These are phyloP conservation scores for Helicoverpa armigera DNA, from an alignment of 1,140 invertebrate genomes.

Conservation along the genomic window DNA sequence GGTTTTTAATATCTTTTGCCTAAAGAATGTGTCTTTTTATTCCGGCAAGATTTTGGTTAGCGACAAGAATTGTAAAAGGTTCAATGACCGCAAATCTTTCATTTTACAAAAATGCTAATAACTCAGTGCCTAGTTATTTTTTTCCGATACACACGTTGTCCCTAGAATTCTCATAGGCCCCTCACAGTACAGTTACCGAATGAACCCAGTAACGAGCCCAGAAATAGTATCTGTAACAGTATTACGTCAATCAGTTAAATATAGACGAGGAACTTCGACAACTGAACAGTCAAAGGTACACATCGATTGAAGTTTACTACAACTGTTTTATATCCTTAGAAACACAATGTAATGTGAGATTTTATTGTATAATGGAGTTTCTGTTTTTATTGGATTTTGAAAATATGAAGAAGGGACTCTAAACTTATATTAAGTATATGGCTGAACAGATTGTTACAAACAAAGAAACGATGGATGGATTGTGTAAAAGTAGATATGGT, in stretches of 20 bases:
- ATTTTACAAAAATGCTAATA: neutral
- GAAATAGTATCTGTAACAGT: constrained; percentile 23
- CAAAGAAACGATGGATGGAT: no score
- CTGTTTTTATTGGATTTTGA: no score
- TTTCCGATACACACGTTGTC: neutral
- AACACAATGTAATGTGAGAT: no score
- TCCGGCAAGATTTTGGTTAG: no score
- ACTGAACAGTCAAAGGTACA: neutral
- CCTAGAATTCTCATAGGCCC: neutral
- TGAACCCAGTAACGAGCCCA: neutral
- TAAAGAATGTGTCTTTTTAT: no score
- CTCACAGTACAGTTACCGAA: constrained; percentile 11
- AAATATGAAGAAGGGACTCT: no score
- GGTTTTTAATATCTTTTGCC: no score
- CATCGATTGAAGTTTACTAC: neutral
- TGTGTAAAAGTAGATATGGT: no score
- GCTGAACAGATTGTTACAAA: no score
- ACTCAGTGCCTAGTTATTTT: neutral
- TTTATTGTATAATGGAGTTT: no score
- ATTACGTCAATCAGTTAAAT: constrained; percentile 10
- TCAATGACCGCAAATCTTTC: neutral
- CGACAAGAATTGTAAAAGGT: no score
- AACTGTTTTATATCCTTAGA: neutral
- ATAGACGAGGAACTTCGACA: neutral
- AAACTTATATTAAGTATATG: no score